A percentile compares a stretch with the other conserved stretches of the same genome.
phyloP scores from a whole-genome alignment of 1,140 invertebrate genomes.

The Brachionus angularis region DNA sequence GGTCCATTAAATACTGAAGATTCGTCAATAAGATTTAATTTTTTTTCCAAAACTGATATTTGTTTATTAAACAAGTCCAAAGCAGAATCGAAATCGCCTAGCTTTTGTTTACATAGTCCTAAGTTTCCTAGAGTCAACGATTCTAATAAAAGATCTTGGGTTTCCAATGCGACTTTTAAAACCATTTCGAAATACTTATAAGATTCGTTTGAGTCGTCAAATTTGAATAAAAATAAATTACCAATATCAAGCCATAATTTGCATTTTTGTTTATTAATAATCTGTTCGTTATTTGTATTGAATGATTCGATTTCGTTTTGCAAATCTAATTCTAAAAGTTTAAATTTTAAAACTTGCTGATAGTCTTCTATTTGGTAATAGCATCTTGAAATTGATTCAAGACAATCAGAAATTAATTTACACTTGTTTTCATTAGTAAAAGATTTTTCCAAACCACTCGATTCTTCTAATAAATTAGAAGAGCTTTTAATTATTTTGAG shows the following conservation, averaged over 20 bases:
- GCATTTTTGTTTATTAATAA: constrained; percentile 12
- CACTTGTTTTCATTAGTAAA: constrained; percentile 30
- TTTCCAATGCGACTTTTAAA: background rate
- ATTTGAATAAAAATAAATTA: constrained; percentile 31
- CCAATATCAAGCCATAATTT: constrained; percentile 27
- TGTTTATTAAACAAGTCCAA: constrained; percentile 31
- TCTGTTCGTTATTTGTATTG: background rate
- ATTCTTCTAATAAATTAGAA: background rate
- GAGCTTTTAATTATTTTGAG: constrained; percentile 34
- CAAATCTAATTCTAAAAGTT: constrained; percentile 24
- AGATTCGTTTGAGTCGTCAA: background rate
- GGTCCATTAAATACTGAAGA: too few species aligned
- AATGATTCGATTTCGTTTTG: constrained; percentile 14
- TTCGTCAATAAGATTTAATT: background rate
- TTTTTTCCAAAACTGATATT: constrained; percentile 13
- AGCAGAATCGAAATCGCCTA: background rate
- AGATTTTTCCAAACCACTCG: background rate
- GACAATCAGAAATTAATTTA: constrained; percentile 39
- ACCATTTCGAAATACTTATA: constrained; percentile 16
- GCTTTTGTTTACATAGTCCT: constrained; percentile 34
- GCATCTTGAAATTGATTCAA: constrained; percentile 24
- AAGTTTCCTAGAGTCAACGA: constrained; percentile 14
- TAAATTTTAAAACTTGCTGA: constrained; percentile 37
- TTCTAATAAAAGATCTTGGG: background rate
- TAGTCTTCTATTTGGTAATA: constrained; percentile 7